Percentiles rank a stretch among this genome's conserved stretches.
phyloP scores from a whole-genome alignment of 2,113 vertebrate species.

The Odocoileus hemionus region DNA sequence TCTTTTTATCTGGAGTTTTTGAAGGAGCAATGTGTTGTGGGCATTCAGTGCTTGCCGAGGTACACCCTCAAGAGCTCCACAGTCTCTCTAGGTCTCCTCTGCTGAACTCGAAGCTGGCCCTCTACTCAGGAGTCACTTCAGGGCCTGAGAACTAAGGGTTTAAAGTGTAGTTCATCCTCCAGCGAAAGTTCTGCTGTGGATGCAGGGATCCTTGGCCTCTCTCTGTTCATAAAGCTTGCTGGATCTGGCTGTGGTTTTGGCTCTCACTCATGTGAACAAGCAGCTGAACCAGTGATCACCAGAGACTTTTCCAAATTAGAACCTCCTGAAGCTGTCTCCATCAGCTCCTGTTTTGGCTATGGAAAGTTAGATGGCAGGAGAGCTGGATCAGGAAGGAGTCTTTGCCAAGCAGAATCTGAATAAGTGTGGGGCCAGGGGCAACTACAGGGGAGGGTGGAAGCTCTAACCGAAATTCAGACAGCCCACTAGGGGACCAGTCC shows the following conservation, averaged over 20 bases:
- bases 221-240: background rate
- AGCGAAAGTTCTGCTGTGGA: background rate
- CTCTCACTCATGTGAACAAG: background rate
- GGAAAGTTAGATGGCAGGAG: background rate
- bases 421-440: background rate
- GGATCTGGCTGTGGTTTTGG: background rate
- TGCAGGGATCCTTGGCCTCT: rapidly evolving
- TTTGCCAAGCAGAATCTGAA: background rate
- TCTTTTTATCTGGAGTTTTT: background rate
- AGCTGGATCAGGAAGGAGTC: background rate
- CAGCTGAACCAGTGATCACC: background rate
- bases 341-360: background rate
- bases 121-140: background rate
- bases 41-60: background rate
- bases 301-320: background rate
- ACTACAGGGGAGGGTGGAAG: rapidly evolving
- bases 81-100: background rate
- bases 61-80: background rate
- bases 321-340: background rate
- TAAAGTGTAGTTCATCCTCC: background rate
- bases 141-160: background rate
- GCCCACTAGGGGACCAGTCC: slow-evolving; percentile 79
- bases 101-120: background rate
- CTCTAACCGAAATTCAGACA: slow-evolving; percentile 41
- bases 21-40: background rate